Evolutionary conservation across 1,140 invertebrate species (phyloP).

Genomic region (Zaprionus ghesquierei): DNA sequence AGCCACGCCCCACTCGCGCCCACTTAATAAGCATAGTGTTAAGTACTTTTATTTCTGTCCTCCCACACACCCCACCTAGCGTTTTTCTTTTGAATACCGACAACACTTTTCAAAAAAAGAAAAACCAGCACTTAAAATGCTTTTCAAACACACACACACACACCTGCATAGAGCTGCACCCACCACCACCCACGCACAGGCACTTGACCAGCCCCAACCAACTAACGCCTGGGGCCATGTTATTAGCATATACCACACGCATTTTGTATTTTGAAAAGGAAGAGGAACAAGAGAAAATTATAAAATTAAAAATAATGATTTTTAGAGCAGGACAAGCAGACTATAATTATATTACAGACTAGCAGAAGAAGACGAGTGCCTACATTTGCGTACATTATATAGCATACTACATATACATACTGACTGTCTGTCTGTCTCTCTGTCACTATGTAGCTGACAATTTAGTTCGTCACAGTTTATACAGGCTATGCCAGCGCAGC

Average conservation of each 20-base stretch:
- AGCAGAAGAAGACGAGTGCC: not conserved
- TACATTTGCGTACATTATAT: not conserved
- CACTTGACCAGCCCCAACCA: slow-evolving; percentile 29
- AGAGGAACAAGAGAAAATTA: not conserved
- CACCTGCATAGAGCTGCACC: slow-evolving; percentile 39
- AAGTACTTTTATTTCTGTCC: slow-evolving; percentile 56
- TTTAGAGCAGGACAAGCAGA: slow-evolving; percentile 63
- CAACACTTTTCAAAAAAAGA: slow-evolving; percentile 28
- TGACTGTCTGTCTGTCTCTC: not conserved
- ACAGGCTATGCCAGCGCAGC: too few relatives aligned
- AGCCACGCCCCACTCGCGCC: slow-evolving; percentile 5
- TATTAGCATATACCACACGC: slow-evolving; percentile 44
- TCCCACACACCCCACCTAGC: not conserved
- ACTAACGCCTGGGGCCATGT: slow-evolving; percentile 4
- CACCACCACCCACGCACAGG: slow-evolving; percentile 7
- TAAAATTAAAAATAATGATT: slow-evolving; percentile 61
- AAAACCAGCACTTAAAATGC: slow-evolving; percentile 58
- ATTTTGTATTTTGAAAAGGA: slow-evolving; percentile 34
- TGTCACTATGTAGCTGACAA: too few relatives aligned
- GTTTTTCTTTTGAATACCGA: slow-evolving; percentile 37
- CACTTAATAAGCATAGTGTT: slow-evolving; percentile 57
- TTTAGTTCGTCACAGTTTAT: too few relatives aligned
- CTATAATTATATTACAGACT: slow-evolving; percentile 39
- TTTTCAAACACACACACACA: slow-evolving; percentile 55
- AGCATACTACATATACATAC: not conserved